Evolutionary conservation across 2,888 invertebrate species (phyloP), one percentile per base, ranked within the genome.

Genomic region (Pseudeuparius sepicola): DNA sequence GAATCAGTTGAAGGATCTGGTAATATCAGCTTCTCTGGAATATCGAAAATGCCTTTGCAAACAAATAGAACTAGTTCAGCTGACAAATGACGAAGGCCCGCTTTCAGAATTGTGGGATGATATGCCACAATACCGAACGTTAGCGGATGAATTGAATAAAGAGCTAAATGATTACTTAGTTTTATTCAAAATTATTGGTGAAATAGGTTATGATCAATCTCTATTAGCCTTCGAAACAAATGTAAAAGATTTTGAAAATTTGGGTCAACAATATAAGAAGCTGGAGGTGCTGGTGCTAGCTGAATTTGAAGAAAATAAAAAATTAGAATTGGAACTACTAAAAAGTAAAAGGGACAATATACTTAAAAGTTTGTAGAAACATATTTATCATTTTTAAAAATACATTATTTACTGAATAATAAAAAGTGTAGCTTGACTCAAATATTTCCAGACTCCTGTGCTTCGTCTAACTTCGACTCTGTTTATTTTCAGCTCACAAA

Each of bases 61-160:
- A 36, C 62, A 62, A 51, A 61, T 61, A 9, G 55, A 57, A 36
- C 46, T 61, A 20, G 55, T 55, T 4, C 35, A 50, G 31, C 39
- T 36, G 24, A 55, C 56, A n/a, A 47, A 48, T 15, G 34, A 41
- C 27, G 30, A 48, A 12, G 56, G 56, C 1, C 53, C 58, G 3
- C 37, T 51, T 2, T 53, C 54, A 4, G 50, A 53, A 37, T 48
- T 49, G 25, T 59, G 57, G 55, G 58, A 59, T 36, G 52, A 58
- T 31, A 38, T 61, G 17, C 55, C 56, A 1, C 44, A 54, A 37
- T 55, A 54, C 44, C 39, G 61, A 34, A 47, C 50, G 9, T 34
- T 52, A 30, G 57, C 56, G 2, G 47, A 43, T 31, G 55, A 60
- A 43, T 42, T 61, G 12, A 53, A 48, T 26, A 43, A 52, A 4